Evolutionary conservation across 2,888 invertebrate genomes (phyloP), one percentile per base, ranked within the genome.

Genomic region (Ennomos erosarius): DNA sequence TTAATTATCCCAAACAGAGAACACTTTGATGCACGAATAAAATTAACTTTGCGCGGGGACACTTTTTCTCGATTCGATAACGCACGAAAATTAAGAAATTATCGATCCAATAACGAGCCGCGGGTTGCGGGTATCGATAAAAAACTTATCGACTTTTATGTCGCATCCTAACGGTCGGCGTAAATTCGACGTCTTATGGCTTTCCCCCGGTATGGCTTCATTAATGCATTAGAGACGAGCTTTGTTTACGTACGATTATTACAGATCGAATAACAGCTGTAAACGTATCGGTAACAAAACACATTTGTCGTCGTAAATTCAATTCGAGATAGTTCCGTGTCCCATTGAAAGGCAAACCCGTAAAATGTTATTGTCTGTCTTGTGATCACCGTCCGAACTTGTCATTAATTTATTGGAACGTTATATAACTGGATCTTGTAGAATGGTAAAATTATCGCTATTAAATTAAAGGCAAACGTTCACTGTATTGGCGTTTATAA

Each of bases 61-160:
- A 73, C 45, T 51, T 59, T 47, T 65, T 59, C 56, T 64, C 52
- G 57, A 63, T 59, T 61, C 68, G 65, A 73, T 65, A 66, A 65
- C 67, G 71, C 78, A 78, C 76, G 76, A 82, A 81, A 84, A 88
- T 89, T 79, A 88, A 88, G 89, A 88, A 85, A 88, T 88, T 82
- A 87, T 81, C 78, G 70, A 65, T 63, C 66, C 58, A 55, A 76
- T 83, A 85, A 85, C 80, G 84, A 87, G 82, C 74, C 69, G 80
- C 68, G 79, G 81, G 79, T 75, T 79, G 79, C 75, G 62, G 65
- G 78, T 80, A 78, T 84, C 86, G 87, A 87, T 88, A 87, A 88
- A 88, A 88, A 83, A 73, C 72, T 80, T 82, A 84, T 84, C 82
- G 85, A 81, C 77, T 80, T 87, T 87, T 84, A 88, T 82, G 79